These are phyloP conservation scores for Rotaria socialis DNA, from an alignment of 2,888 invertebrate genomes.

Conservation along the genomic window DNA sequence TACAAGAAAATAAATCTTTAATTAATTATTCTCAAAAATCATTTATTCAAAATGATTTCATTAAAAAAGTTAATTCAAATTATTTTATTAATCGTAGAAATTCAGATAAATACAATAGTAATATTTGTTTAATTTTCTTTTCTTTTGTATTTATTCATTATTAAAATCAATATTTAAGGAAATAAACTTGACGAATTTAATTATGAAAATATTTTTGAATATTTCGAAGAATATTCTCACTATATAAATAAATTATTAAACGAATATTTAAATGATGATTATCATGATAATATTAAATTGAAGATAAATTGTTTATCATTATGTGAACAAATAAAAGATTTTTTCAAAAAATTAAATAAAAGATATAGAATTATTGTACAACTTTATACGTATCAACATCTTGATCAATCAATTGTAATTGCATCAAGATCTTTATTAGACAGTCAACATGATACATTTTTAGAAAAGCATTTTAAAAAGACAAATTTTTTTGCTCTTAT, in stretches of 20 bases:
- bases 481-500: no score
- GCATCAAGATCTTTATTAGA: no score
- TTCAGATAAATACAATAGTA: neutral
- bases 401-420: no score
- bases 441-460: no score
- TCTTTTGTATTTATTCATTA: neutral
- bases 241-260: neutral
- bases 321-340: neutral
- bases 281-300: neutral
- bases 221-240: neutral
- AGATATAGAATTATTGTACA: no score
- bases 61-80: neutral
- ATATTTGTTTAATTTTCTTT: neutral
- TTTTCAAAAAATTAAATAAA: neutral
- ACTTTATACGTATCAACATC: no score
- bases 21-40: neutral
- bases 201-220: neutral
- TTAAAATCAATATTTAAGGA: no score
- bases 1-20: neutral
- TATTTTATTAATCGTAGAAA: neutral
- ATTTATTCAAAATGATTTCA: neutral
- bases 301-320: neutral
- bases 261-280: neutral
- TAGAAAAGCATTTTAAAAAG: no score
- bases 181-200: neutral